These are phyloP conservation scores for Mermis nigrescens DNA, from an alignment of 2,888 invertebrate genomes.

Conservation along the genomic window DNA sequence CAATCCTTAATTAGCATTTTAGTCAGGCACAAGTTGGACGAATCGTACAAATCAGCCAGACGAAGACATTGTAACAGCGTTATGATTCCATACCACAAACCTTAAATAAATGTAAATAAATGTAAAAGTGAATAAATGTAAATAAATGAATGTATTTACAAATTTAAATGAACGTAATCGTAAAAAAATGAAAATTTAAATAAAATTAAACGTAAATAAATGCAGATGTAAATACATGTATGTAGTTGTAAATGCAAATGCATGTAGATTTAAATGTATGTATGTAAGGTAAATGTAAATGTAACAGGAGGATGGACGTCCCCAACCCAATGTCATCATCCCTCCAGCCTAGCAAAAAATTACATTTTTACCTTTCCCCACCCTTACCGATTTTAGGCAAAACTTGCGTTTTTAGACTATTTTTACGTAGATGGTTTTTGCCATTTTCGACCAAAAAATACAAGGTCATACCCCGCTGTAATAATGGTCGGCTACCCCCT, in stretches of 20 bases:
- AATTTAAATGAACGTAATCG: not conserved
- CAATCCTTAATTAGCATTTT: slow-evolving; percentile 34
- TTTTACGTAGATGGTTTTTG: too few species aligned
- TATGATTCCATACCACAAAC: not conserved
- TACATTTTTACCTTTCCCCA: too few species aligned
- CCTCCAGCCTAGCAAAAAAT: too few species aligned
- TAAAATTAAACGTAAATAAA: not conserved
- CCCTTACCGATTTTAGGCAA: too few species aligned
- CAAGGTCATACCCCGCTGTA: too few species aligned
- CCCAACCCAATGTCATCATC: too few species aligned
- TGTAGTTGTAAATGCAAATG: not conserved
- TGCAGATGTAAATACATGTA: not conserved
- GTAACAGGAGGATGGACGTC: too few species aligned
- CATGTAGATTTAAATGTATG: too few species aligned
- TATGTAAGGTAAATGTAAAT: too few species aligned
- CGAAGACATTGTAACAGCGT: not conserved
- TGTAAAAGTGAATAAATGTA: not conserved
- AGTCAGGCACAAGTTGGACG: slow-evolving; percentile 16
- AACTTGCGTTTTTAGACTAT: too few species aligned
- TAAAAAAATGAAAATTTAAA: not conserved
- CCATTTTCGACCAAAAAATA: too few species aligned
- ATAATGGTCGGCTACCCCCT: too few species aligned
- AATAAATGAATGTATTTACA: not conserved
- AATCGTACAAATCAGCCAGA: not conserved
- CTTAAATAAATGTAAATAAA: not conserved